Percentiles rank a stretch among this genome's conserved stretches.
Evolutionary conservation across 2,113 vertebrate genomes (phyloP).

Genomic region (Empidonax traillii): DNA sequence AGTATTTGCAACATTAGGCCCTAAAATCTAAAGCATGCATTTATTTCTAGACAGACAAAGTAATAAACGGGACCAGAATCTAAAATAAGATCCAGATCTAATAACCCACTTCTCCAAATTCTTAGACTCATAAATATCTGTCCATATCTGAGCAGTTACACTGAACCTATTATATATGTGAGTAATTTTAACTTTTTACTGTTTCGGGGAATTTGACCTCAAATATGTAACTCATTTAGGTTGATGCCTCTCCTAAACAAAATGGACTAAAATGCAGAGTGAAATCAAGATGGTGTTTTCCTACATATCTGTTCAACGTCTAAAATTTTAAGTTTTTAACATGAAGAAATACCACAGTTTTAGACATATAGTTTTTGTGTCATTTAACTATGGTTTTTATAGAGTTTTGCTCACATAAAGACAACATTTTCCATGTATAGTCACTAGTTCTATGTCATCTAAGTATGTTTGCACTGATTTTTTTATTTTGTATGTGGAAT

Average conservation of each 20-base stretch:
- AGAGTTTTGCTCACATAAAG: not conserved
- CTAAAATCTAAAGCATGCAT: not conserved
- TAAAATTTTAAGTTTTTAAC: not conserved
- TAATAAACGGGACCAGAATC: not conserved
- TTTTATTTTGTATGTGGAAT: not conserved
- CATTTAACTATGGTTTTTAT: not conserved
- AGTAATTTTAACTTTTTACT: not conserved
- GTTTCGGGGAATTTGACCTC: not conserved
- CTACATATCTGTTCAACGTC: rapidly evolving
- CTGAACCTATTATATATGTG: not conserved
- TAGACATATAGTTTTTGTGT: not conserved
- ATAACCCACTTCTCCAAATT: not conserved
- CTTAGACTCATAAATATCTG: not conserved
- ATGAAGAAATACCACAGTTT: not conserved
- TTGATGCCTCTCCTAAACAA: not conserved
- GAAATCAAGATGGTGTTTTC: not conserved
- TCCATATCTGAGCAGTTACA: not conserved
- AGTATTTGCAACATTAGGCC: not conserved
- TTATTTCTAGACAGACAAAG: not conserved
- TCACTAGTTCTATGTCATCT: not conserved
- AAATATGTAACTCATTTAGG: not conserved
- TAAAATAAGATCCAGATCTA: not conserved
- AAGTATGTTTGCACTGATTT: not conserved
- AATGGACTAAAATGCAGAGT: not conserved
- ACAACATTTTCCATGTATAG: not conserved